These are phyloP conservation scores for Alethe castanea DNA, from an alignment of 2,113 vertebrate genomes.

Conservation along the genomic window DNA sequence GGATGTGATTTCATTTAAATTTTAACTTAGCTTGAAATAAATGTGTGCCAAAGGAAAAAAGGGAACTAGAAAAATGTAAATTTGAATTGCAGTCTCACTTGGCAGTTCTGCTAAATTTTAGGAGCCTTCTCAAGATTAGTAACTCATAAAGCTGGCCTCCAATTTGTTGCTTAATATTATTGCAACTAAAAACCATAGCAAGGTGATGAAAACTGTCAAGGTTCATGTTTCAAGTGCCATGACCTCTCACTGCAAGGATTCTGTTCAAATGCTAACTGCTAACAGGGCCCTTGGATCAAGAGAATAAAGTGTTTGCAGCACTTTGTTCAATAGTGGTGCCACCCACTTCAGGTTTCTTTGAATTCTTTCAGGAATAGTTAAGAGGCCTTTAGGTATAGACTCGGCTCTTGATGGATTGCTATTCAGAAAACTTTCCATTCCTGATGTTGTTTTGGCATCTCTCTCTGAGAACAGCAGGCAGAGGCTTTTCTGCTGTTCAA, in stretches of 20 bases:
- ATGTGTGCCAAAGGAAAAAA: background rate
- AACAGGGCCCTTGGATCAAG: background rate
- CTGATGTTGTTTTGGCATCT: background rate
- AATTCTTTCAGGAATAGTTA: background rate
- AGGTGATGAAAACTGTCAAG: background rate
- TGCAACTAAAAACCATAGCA: background rate
- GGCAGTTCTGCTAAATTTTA: background rate
- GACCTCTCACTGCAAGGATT: background rate
- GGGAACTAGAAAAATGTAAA: background rate
- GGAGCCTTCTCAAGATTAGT: background rate
- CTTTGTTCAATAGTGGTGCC: background rate
- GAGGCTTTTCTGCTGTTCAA: background rate
- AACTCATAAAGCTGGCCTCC: background rate
- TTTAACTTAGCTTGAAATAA: background rate
- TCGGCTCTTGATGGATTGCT: background rate
- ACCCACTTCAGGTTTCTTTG: background rate
- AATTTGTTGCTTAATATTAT: background rate
- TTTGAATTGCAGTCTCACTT: background rate
- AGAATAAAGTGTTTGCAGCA: background rate
- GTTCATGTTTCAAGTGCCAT: background rate
- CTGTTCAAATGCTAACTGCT: background rate
- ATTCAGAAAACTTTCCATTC: background rate
- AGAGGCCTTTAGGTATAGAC: background rate
- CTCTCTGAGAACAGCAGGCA: background rate
- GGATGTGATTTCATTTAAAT: background rate